Percentiles rank a stretch among this genome's conserved stretches.
Conservation (phyloP, 2,113 vertebrate genomes). For the Catagonus wagneri region DNA sequence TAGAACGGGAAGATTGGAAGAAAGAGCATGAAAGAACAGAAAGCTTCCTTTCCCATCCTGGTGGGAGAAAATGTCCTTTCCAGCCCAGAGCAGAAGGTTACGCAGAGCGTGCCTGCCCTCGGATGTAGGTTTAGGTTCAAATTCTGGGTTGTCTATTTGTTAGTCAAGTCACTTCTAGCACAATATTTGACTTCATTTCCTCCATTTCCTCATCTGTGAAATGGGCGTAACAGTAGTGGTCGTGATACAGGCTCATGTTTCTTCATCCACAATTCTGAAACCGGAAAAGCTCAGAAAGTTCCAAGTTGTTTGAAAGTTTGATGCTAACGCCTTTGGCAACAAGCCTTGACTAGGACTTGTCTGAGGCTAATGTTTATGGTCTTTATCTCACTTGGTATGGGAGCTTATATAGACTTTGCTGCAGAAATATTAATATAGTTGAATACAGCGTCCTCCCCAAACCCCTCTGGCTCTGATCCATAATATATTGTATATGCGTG, state of each 20-base stretch:
- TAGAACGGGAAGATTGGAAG: neutral
- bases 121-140: neutral
- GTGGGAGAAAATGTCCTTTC: neutral
- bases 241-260: neutral
- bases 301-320: neutral
- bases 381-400: neutral
- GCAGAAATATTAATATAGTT: slow-evolving; percentile 10
- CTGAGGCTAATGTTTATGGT: neutral
- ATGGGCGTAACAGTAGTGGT: neutral
- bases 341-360: neutral
- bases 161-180: neutral
- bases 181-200: neutral
- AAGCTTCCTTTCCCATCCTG: neutral
- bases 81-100: neutral
- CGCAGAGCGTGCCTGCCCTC: neutral
- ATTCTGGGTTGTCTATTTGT: neutral
- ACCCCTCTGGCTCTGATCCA: neutral
- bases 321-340: neutral
- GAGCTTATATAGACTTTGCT: neutral
- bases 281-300: neutral
- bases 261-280: neutral
- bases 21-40: neutral
- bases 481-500: neutral
- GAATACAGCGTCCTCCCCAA: neutral
- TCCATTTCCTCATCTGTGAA: slow-evolving; percentile 3